Conservation (phyloP, 2,113 vertebrate species). For the Prionailurus bengalensis region DNA sequence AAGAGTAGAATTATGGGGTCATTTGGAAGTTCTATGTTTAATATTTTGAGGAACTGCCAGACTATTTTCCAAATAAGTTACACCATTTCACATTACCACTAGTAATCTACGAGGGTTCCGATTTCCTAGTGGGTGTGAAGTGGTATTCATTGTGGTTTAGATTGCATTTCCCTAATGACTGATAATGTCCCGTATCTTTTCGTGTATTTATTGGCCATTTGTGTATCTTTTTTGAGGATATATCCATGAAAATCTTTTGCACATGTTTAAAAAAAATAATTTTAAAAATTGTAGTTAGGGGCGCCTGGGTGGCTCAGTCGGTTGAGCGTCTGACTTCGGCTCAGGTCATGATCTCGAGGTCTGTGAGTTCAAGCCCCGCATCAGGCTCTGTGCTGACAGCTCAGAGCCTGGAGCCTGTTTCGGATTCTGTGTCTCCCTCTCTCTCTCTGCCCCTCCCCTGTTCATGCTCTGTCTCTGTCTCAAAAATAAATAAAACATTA, state of each 20-base stretch:
- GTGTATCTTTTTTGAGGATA: neutral
- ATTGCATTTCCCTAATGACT: neutral
- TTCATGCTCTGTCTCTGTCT: too few relatives aligned
- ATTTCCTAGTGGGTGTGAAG: constrained; percentile 16
- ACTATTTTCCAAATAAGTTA: neutral
- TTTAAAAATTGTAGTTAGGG: neutral
- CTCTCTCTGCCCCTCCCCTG: too few relatives aligned
- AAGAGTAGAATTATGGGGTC: neutral
- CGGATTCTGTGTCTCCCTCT: too few relatives aligned
- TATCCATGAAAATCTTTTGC: neutral
- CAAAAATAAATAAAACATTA: too few relatives aligned
- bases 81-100: neutral
- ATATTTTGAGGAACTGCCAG: neutral
- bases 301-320: too few relatives aligned
- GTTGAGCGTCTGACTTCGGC: too few relatives aligned
- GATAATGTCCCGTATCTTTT: neutral
- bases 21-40: neutral
- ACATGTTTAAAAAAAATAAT: neutral
- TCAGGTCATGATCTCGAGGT: too few relatives aligned
- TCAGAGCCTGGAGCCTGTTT: too few relatives aligned
- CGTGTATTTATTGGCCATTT: neutral
- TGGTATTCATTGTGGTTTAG: neutral
- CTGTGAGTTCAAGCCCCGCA: too few relatives aligned
- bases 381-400: too few relatives aligned
- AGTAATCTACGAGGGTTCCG: neutral